Evolutionary conservation across 2,113 vertebrate genomes (phyloP), one percentile per base, ranked within the genome.

Genomic region (Mungos mungo): DNA sequence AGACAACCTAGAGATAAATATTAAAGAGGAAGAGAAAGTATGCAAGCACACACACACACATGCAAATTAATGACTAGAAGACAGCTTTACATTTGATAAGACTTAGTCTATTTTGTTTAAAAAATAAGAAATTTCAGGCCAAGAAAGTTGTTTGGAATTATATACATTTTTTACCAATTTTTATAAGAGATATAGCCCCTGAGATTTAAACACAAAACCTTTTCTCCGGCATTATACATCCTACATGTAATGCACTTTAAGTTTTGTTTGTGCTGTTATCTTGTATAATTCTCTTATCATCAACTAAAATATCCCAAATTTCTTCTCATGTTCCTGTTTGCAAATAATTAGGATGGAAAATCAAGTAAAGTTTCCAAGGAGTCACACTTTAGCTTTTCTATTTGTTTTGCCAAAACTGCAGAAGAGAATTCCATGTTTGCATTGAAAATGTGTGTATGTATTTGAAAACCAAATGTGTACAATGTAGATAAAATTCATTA

Each of bases 391-490:
- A 91, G 60, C 13, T 84, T 96, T 85, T 77, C 31, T 54, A 88
- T 57, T 72, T 31, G 50, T 86, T 94, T 92, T 96, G 54, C 29
- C 54, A 86, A 74, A 50, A 50, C 5, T 69, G 6, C 54, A 41
- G 21, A 85, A 86, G 23, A 90, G 21, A 77, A 66, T 63, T 54
- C 10, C 29, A 57, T 57, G 33, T 81, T 92, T 72, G 8, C 21
- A 69, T 31, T 68, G 33, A 83, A 87, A 50, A 71, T 47, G 9
- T 74, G 9, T 88, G 12, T 95, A 15, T 72, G 0, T 90, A 87
- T 94, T 95, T 87, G 74, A 89, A 96, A 96, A 87, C 4, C 12
- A 97, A 89, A 65, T 77, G 7, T 77, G 33, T 47, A 18, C 8
- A 88, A 52, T 47, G 25, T 5, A 95, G 86, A 90, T 81, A 80